Evolutionary conservation across 2,113 vertebrate species (phyloP), one percentile per base, ranked within the genome.

Genomic region (Bos indicus): DNA sequence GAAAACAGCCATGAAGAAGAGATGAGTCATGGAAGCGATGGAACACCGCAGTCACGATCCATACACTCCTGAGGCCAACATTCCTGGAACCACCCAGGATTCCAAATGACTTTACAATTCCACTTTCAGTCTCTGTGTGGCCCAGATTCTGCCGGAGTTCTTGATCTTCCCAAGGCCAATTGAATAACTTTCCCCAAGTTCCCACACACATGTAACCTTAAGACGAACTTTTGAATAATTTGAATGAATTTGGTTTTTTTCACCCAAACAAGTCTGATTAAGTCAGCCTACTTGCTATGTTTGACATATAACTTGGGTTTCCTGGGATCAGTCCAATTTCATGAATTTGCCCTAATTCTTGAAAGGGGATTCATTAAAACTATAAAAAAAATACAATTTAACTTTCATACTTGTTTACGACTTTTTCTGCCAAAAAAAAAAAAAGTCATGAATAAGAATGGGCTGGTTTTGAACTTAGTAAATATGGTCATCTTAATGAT

Each of bases 81-180:
- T 86, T 95, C 88, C 60, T 88, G 87, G 91, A 92, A 94, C 90
- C 90, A 59, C 86, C 90, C 85, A 97, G 94, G 74, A 94, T 85
- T 90, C 84, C 86, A 92, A 51, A 82, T 96, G 95, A 97, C 87
- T 57, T 87, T 87, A 82, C 51, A 81, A 59, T 97, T 96, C 96
- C 89, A 91, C 71, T 83, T 93, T 40, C 93, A 83, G 48, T 77
- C 94, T 95, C 90, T 96, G 94, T 91, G 89, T 94, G 94, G 93
- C 46, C 95, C 67, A 74, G 7, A 52, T 91, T 93, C 89, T 96
- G 51, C 67, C 83, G 40, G 59, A 89, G 40, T 30, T 83, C 87
- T 96, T 91, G 43, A 71, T 95, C 92, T 94, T 95, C 91, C 92
- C 86, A 83, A 91, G 56, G 46, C 78, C 85, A 93, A 51, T 25